Evolutionary conservation across 1,140 invertebrate genomes (phyloP), one percentile per base, ranked within the genome.

Genomic region (Drosophila kanapiae): DNA sequence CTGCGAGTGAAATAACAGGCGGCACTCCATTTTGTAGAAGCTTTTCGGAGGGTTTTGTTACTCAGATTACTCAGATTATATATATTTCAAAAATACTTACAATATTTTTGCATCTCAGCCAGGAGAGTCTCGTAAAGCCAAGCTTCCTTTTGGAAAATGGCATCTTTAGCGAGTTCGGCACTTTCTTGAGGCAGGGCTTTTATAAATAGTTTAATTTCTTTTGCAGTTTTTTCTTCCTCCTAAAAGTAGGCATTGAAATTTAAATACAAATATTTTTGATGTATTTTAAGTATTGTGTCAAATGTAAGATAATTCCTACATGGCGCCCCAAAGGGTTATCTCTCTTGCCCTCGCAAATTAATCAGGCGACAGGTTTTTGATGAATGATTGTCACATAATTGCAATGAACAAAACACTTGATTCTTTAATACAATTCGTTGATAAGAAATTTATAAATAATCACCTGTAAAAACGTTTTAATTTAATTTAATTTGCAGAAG

Each of bases 1-100:
- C 85, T 42, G 0, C 92, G 92, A 1, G 79, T 71, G 8, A 85
- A 86, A 63, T 86, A 92, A 33, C 93, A 93, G 13, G 61, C 54
- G 8, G 84, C 58, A 4, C 75, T 69, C 91, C 91, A 92, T 61
- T 54, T 92, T 61, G 35, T 16, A 2, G 56, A 56, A 7, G 82
- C 91, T 92, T 48, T 14, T n/a, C 10, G 14, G 5, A 5, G 13
- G 10, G 38, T 29, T 10, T 51, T 42, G 0, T 33, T 16, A 0
- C 23, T 23, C 27, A 6, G 1, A 11, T 14, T 6, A 5, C 9
- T 6, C 0, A 0, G 2, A 14, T 14, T 27, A 5, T n/a, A 7
- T 60, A 10, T 13, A 14, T 33, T 10, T 3, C 14, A 4, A 4
- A 33, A 18, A 0, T 31, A 80, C 80, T 56, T 42, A 92, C 91